phyloP scores from a whole-genome alignment of 2,113 vertebrate species.

The Phyllopteryx taeniolatus region DNA sequence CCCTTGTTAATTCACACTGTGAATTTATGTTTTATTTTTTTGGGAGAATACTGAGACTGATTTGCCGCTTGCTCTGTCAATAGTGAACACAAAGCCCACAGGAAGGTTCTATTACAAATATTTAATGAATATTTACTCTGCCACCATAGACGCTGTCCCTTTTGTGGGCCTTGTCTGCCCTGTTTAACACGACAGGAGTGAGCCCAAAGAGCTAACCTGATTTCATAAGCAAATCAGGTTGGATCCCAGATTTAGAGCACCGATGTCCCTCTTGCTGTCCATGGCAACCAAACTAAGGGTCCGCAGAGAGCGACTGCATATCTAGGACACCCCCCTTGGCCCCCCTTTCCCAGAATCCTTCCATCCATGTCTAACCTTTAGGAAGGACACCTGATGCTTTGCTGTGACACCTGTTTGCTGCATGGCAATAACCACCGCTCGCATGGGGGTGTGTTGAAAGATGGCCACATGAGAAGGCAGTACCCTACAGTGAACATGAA shows the following conservation, averaged over 20 bases:
- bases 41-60: not conserved
- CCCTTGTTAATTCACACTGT: not conserved
- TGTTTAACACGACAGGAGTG: slow-evolving; percentile 34
- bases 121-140: slow-evolving; percentile 6
- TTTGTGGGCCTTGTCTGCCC: slow-evolving; percentile 15
- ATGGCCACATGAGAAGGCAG: slow-evolving; percentile 25
- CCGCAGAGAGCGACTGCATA: slow-evolving; percentile 46
- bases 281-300: slow-evolving; percentile 34
- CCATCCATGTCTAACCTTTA: slow-evolving; percentile 34
- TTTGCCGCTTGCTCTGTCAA: slow-evolving; percentile 2
- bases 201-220: slow-evolving; percentile 53
- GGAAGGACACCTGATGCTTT: slow-evolving; percentile 58
- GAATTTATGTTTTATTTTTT: not conserved
- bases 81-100: not conserved
- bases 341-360: slow-evolving; percentile 1
- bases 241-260: slow-evolving; percentile 43
- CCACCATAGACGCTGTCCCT: not conserved
- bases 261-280: slow-evolving; percentile 20
- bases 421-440: slow-evolving; percentile 36
- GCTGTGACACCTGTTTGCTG: slow-evolving; percentile 51
- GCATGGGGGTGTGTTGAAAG: slow-evolving; percentile 18
- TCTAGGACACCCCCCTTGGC: slow-evolving; percentile 46
- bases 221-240: slow-evolving; percentile 56
- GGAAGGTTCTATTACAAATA: not conserved
- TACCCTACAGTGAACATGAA: slow-evolving; percentile 26